Evolutionary conservation across 2,797 vertebrate species (phyloP).

Genomic region (Melanotaenia maccullochi): DNA sequence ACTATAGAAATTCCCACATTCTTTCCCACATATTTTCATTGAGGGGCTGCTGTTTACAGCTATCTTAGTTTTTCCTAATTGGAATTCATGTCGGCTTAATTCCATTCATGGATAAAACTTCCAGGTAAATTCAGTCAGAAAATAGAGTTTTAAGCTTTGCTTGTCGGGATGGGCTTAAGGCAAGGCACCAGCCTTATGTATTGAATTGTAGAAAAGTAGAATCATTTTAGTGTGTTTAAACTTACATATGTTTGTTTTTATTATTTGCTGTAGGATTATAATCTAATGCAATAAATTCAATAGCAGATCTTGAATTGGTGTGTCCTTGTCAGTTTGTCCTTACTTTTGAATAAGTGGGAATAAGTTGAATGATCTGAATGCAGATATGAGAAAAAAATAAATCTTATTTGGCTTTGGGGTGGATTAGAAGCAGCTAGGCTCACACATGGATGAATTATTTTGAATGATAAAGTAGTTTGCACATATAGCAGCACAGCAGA

Average conservation of each 20-base stretch:
- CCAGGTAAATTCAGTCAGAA: slow-evolving; percentile 4
- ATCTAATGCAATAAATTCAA: slow-evolving; percentile 76
- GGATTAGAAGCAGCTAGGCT: slow-evolving; percentile 20
- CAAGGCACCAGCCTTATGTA: slow-evolving; percentile 71
- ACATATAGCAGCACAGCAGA: not conserved
- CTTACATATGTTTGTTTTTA: slow-evolving; percentile 54
- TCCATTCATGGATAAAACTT: not conserved
- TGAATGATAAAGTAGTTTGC: not conserved
- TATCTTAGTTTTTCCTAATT: not conserved
- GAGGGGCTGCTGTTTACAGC: slow-evolving; percentile 10
- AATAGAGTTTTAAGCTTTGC: slow-evolving; percentile 72
- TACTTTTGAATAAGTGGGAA: not conserved
- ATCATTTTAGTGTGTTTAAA: slow-evolving; percentile 52
- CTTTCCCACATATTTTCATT: slow-evolving; percentile 12
- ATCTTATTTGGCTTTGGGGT: slow-evolving; percentile 22
- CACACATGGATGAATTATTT: not conserved
- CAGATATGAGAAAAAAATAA: not conserved
- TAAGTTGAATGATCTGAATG: not conserved
- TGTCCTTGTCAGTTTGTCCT: slow-evolving; percentile 78
- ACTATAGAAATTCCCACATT: slow-evolving; percentile 31
- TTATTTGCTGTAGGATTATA: slow-evolving; percentile 66
- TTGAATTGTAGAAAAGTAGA: slow-evolving; percentile 38
- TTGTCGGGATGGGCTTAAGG: slow-evolving; percentile 83
- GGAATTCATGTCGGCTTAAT: not conserved
- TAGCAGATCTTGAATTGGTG: slow-evolving; percentile 62